These are phyloP conservation scores for Odiellus spinosus DNA, from an alignment of 2,888 invertebrate species.

Conservation along the genomic window DNA sequence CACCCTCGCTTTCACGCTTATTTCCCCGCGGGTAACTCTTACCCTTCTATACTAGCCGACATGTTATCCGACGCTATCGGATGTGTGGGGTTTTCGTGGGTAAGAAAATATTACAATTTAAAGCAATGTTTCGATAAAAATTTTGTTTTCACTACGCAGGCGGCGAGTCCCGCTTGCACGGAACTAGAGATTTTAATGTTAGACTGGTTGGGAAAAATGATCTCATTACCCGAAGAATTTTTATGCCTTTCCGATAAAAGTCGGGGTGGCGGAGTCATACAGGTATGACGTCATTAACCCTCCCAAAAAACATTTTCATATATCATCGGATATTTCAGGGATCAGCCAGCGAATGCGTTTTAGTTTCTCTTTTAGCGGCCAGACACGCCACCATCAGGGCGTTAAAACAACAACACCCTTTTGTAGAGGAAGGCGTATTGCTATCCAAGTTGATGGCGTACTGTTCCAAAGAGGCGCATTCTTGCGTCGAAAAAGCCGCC, in stretches of 20 bases:
- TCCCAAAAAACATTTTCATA: too few species aligned
- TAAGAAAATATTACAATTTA: slow-evolving; percentile 30
- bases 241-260: slow-evolving; percentile 45
- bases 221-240: slow-evolving; percentile 77
- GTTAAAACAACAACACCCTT: slow-evolving; percentile 63
- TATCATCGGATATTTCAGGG: too few species aligned
- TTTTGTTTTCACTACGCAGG: too few species aligned
- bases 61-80: slow-evolving; percentile 94
- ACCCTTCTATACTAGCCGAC: slow-evolving; percentile 90
- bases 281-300: too few species aligned
- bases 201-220: slow-evolving; percentile 70
- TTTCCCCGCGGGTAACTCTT: slow-evolving; percentile 94
- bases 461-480: slow-evolving; percentile 50
- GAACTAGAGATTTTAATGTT: slow-evolving; percentile 88
- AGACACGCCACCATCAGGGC: slow-evolving; percentile 51
- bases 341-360: slow-evolving; percentile 85
- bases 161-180: slow-evolving; percentile 92
- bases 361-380: slow-evolving; percentile 39
- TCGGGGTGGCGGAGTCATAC: slow-evolving; percentile 83
- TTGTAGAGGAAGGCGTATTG: slow-evolving; percentile 73
- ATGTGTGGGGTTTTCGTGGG: slow-evolving; percentile 98
- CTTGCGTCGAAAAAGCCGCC: slow-evolving; percentile 81
- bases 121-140: too few species aligned
- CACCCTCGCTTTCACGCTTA: slow-evolving; percentile 98
- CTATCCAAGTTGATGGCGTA: slow-evolving; percentile 79